These are phyloP conservation scores for Adineta ricciae DNA, from an alignment of 2,888 invertebrate genomes.

Conservation along the genomic window DNA sequence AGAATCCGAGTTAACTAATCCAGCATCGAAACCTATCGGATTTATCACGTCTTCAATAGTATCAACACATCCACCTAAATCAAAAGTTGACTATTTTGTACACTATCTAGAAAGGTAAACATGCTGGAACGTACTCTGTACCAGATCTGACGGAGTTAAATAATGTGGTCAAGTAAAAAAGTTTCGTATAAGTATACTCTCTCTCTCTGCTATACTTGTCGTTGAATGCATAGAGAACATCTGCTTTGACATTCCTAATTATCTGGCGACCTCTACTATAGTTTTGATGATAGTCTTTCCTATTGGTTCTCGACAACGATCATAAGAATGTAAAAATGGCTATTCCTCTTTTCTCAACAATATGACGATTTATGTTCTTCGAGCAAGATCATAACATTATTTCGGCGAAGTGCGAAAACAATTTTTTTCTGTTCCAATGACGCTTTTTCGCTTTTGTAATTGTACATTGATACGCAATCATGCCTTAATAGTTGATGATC, in stretches of 20 bases:
- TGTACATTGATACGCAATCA: constrained; percentile 24
- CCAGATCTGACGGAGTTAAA: too few relatives aligned
- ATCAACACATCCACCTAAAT: too few relatives aligned
- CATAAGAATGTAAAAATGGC: neutral
- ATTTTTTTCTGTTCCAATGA: neutral
- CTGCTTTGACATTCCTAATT: neutral
- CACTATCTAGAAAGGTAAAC: too few relatives aligned
- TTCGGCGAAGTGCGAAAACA: neutral
- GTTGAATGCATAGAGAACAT: neutral
- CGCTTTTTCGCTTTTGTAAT: constrained; percentile 27
- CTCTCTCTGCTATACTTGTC: too few relatives aligned
- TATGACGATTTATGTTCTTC: neutral
- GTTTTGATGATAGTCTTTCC: neutral
- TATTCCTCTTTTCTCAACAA: neutral
- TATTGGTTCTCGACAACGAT: neutral
- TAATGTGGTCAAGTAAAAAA: too few relatives aligned
- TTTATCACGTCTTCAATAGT: too few relatives aligned
- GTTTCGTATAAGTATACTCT: too few relatives aligned
- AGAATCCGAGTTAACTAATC: too few relatives aligned
- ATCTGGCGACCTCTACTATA: neutral
- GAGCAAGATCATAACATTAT: neutral
- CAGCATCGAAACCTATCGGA: too few relatives aligned
- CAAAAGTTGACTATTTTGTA: too few relatives aligned
- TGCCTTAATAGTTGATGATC: constrained; percentile 20
- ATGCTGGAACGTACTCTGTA: too few relatives aligned